A percentile compares a stretch with the other conserved stretches of the same genome.
phyloP scores from a whole-genome alignment of 2,888 invertebrate species.

The Amiota minor region DNA sequence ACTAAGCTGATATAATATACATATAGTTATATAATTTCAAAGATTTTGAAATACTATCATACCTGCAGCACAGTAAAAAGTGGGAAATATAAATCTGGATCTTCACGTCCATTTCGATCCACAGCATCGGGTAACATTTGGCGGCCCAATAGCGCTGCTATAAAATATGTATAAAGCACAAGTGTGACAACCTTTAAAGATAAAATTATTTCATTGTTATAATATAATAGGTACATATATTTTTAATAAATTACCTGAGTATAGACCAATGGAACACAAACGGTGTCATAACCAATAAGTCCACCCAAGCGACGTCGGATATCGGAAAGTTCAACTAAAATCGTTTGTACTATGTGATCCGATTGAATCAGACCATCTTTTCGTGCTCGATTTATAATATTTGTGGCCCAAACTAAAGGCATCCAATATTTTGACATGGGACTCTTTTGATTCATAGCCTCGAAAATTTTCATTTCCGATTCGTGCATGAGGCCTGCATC shows the following conservation, averaged over 20 bases:
- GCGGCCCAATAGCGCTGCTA: conserved; percentile 89
- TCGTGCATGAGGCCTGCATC: conserved; percentile 94
- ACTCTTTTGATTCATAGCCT: conserved; percentile 90
- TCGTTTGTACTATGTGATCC: conserved; percentile 93
- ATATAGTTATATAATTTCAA: not conserved
- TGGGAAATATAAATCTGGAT: conserved; percentile 90
- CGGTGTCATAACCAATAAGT: conserved; percentile 91
- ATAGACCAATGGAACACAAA: conserved; percentile 92
- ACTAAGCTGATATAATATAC: not conserved
- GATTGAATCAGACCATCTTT: conserved; percentile 88
- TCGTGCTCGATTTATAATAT: conserved; percentile 89
- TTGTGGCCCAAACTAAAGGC: conserved; percentile 94
- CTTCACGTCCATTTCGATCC: conserved; percentile 75
- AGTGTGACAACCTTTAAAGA: conserved; percentile 87
- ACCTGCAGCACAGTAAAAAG: conserved; percentile 93
- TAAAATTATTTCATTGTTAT: not conserved
- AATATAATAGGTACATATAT: not conserved
- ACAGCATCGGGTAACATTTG: conserved; percentile 82
- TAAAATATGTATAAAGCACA: conserved; percentile 92
- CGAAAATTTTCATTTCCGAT: conserved; percentile 92
- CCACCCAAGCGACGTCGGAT: conserved; percentile 88
- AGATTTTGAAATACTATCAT: conserved; percentile 45
- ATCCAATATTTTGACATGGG: conserved; percentile 95
- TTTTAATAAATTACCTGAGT: conserved; percentile 81
- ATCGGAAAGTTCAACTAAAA: conserved; percentile 90